These are phyloP conservation scores for Heterotis niloticus DNA, from an alignment of 2,113 vertebrate species.

Conservation along the genomic window DNA sequence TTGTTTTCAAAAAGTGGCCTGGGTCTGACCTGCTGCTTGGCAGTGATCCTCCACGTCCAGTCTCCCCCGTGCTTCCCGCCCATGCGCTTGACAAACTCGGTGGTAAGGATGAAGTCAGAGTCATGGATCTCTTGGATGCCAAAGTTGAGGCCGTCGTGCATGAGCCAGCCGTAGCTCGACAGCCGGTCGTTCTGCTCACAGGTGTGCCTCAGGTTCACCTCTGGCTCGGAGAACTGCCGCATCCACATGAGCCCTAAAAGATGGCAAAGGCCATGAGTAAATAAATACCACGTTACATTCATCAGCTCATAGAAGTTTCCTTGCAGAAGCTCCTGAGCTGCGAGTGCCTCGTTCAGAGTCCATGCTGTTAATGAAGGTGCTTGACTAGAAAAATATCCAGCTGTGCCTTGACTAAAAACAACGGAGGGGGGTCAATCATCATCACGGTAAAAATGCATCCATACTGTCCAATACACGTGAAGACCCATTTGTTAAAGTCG, in stretches of 20 bases:
- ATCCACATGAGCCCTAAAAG: slow-evolving; percentile 89
- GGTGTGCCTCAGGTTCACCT: slow-evolving; percentile 76
- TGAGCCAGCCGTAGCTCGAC: slow-evolving; percentile 81
- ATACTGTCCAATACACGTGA: too few species aligned
- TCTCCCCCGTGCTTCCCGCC: slow-evolving; percentile 88
- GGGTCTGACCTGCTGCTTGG: slow-evolving; percentile 67
- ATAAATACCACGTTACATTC: neutral
- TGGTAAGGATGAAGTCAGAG: slow-evolving; percentile 69
- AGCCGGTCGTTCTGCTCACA: slow-evolving; percentile 82
- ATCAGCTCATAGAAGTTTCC: neutral
- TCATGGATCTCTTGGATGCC: slow-evolving; percentile 85
- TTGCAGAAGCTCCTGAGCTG: neutral
- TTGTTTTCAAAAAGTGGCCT: neutral
- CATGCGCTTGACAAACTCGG: slow-evolving; percentile 81
- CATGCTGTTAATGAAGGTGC: too few species aligned
- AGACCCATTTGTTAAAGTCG: too few species aligned
- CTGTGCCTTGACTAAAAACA: too few species aligned
- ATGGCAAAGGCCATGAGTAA: neutral
- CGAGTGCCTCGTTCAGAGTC: too few species aligned
- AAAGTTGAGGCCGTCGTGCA: slow-evolving; percentile 83
- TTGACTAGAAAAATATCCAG: too few species aligned
- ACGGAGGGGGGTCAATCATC: too few species aligned
- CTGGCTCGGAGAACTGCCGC: slow-evolving; percentile 68
- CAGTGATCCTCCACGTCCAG: slow-evolving; percentile 91
- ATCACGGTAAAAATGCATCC: too few species aligned